Evolutionary conservation across 2,113 vertebrate species (phyloP).

Genomic region (Tetraodon nigroviridis): DNA sequence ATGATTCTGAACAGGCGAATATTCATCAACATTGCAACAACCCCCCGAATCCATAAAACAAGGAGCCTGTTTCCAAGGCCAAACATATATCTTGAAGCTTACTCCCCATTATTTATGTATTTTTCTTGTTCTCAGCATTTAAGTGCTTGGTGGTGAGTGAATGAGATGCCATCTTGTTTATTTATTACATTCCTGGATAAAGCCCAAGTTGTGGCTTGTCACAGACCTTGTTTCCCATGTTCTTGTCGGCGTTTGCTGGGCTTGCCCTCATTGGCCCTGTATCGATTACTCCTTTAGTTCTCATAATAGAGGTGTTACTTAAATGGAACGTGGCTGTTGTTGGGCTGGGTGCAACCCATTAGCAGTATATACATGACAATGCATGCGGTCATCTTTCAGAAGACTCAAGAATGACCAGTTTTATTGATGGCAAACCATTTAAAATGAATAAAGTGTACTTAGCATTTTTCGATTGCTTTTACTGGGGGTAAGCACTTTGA

Average conservation of each 20-base stretch:
- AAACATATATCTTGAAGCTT: constrained; percentile 64
- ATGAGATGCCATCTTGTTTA: constrained; percentile 65
- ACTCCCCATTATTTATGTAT: constrained; percentile 72
- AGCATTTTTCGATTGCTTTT: no score
- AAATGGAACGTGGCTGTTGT: constrained; percentile 15
- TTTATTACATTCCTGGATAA: constrained; percentile 55
- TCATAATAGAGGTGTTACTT: constrained; percentile 3
- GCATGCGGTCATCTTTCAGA: not conserved
- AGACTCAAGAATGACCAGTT: not conserved
- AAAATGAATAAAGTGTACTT: constrained; percentile 10
- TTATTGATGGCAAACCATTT: constrained; percentile 9
- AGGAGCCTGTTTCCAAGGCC: constrained; percentile 64
- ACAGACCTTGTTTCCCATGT: constrained; percentile 48
- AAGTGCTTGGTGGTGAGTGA: constrained; percentile 64
- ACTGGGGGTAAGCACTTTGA: constrained; percentile 16
- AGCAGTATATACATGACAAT: constrained; percentile 1
- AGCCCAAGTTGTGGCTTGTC: constrained; percentile 46
- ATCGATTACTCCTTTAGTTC: constrained; percentile 37
- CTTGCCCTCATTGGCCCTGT: constrained; percentile 24
- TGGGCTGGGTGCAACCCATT: constrained; percentile 7
- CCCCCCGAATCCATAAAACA: constrained; percentile 71
- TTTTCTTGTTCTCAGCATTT: constrained; percentile 66
- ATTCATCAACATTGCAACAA: constrained; percentile 77
- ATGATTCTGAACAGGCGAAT: constrained; percentile 76
- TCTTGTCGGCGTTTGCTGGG: constrained; percentile 30